Conservation (phyloP, 2,797 vertebrate species). For the Acrossocheilus fasciatus region DNA sequence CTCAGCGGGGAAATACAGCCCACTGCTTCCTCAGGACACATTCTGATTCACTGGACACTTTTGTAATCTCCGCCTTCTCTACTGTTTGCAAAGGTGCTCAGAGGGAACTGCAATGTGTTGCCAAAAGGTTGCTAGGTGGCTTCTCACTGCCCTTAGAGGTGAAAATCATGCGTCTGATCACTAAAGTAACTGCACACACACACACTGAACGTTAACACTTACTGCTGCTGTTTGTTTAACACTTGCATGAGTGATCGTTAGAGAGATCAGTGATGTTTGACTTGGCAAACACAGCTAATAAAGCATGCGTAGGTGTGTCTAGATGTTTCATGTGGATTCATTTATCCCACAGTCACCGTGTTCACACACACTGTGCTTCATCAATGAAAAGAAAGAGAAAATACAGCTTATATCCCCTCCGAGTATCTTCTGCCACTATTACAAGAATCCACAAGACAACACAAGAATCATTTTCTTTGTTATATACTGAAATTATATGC, state of each 20-base stretch:
- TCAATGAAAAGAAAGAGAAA: not conserved
- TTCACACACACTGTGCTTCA: not conserved
- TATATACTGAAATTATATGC: not conserved
- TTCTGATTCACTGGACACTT: not conserved
- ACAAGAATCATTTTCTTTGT: not conserved
- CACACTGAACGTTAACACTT: not conserved
- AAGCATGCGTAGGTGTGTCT: not conserved
- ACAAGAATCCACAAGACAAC: not conserved
- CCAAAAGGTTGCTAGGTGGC: not conserved
- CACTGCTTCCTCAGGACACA: not conserved
- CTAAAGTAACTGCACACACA: not conserved
- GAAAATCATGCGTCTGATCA: too few relatives aligned
- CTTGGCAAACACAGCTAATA: slow-evolving; percentile 4
- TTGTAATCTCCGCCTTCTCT: not conserved
- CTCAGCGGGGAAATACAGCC: not conserved
- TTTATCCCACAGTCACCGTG: not conserved
- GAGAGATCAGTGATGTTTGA: not conserved
- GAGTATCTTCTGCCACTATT: not conserved
- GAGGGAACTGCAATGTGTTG: not conserved
- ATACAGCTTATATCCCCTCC: not conserved
- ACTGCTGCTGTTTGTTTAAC: slow-evolving; percentile 3
- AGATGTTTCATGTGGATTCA: not conserved
- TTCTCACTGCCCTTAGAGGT: not conserved
- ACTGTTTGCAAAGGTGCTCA: not conserved
- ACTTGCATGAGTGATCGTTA: not conserved